A percentile compares a stretch with the other conserved stretches of the same genome.
These are phyloP conservation scores for Phataginus tricuspis DNA, from an alignment of 2,797 vertebrate species.

Conservation along the genomic window DNA sequence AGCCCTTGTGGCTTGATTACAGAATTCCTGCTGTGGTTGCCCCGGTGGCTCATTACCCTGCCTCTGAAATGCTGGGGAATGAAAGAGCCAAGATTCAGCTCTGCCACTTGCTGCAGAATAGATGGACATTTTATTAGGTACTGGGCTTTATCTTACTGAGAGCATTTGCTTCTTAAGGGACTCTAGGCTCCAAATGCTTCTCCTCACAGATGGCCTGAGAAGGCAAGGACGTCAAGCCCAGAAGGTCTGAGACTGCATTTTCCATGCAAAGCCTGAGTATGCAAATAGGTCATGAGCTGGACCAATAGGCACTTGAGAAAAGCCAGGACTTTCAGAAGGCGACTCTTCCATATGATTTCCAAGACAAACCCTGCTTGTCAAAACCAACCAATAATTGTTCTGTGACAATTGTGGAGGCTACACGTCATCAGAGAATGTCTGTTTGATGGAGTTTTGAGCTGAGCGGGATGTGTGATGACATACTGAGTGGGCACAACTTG, in stretches of 20 bases:
- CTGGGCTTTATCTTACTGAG: neutral
- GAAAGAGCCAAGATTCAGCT: neutral
- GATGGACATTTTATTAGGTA: neutral
- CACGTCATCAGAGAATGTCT: neutral
- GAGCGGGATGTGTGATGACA: neutral
- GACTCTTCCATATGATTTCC: neutral
- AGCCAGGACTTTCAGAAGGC: neutral
- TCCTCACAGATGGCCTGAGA: neutral
- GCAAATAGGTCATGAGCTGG: neutral
- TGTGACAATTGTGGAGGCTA: neutral
- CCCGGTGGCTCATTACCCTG: neutral
- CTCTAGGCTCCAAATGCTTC: neutral
- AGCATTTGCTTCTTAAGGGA: neutral
- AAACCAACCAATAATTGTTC: neutral
- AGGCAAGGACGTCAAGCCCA: neutral
- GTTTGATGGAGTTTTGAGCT: neutral
- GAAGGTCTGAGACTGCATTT: neutral
- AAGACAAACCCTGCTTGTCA: neutral
- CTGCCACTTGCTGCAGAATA: neutral
- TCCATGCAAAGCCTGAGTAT: neutral
- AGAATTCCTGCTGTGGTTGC: constrained; percentile 47
- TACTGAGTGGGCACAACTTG: neutral
- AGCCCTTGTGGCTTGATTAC: constrained; percentile 60
- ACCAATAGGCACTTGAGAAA: neutral
- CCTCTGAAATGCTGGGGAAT: neutral